Base-by-base conservation (phyloP, 2,797 vertebrate species). In the Semaprochilodus insignis region DNA sequence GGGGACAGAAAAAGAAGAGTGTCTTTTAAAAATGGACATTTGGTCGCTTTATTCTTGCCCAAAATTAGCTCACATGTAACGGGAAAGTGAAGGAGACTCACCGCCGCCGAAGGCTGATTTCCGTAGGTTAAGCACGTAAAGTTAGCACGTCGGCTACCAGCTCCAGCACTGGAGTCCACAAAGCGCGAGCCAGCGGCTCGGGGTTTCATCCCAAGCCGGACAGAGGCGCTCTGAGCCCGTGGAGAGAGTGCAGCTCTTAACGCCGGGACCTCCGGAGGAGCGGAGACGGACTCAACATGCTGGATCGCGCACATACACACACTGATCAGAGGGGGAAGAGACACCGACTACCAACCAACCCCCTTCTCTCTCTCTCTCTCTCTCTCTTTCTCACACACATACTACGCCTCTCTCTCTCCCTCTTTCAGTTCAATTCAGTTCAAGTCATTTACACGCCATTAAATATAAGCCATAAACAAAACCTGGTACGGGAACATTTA, bases 31-130 rank as follows among this genome's bases (percentile, higher is more conserved):
- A 5, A 11, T 3, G 13, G 51, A 1, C 51, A 1, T 7, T 16
- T 16, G 15, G 15, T 54, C 52, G 16, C 55, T 57, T 55, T 10
- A 57, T 57, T 57, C 55, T 2, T 57, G 19, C 16, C 16, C 63
- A 21, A 59, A 40, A 25, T 14, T 54, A 2, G 15, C 0, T n/a
- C 51, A 40, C 7, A 11, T 17, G 44, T 65, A 25, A 62, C 23
- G 34, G 21, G 4, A 48, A 54, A 70, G 16, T 3, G 25, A 23
- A 14, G 3, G 40, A 31, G 51, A 87, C 86, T 87, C 66, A 87
- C 86, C 80, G 59, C 34, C 54, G 70, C 21, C 19, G 44, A 48
- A 10, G 1, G 44, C 44, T 48, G 44, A 75, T 81, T 74, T 83
- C 81, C 83, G 75, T 71, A 77, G 83, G 81, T 63, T 6, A 15